These are phyloP conservation scores for Formica selysi DNA, from an alignment of 1,140 invertebrate species.

Conservation along the genomic window DNA sequence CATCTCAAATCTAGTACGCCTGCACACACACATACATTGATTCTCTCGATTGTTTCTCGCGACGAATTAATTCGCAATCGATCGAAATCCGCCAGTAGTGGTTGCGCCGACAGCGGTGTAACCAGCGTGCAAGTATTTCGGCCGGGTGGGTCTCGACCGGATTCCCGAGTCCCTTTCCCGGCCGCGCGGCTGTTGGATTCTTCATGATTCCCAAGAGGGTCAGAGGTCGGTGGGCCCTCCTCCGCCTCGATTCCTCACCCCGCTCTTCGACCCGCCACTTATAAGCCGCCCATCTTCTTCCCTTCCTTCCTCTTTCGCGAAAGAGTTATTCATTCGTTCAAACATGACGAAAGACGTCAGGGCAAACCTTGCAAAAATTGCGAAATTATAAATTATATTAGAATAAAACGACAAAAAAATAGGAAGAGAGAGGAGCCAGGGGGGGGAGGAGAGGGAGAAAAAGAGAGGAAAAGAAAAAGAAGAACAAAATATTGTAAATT, in stretches of 20 bases:
- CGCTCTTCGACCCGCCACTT: conserved; percentile 43
- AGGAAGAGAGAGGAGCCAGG: no score
- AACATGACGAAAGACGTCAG: conserved; percentile 49
- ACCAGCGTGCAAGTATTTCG: conserved; percentile 70
- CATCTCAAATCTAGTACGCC: background rate
- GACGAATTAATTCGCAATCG: conserved; percentile 69
- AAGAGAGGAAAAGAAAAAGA: background rate
- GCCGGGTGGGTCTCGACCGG: conserved; percentile 70
- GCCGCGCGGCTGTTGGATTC: conserved; percentile 61
- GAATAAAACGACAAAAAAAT: background rate
- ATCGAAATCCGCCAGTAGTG: conserved; percentile 14
- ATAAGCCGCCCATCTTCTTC: conserved; percentile 61
- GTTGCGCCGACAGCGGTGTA: conserved; percentile 31
- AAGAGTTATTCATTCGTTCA: conserved; percentile 69
- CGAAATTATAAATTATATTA: conserved; percentile 53
- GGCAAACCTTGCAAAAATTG: conserved; percentile 39
- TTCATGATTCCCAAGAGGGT: conserved; percentile 72
- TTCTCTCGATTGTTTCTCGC: conserved; percentile 25
- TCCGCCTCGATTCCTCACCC: conserved; percentile 68
- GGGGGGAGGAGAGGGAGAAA: no score
- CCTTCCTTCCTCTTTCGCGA: conserved; percentile 16
- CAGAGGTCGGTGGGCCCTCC: conserved; percentile 75
- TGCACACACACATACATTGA: background rate
- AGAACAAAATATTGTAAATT: background rate
- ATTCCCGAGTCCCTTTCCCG: conserved; percentile 72